Evolutionary conservation across 2,888 invertebrate genomes (phyloP), one percentile per base, ranked within the genome.

Genomic region (Polymixis flavicincta): DNA sequence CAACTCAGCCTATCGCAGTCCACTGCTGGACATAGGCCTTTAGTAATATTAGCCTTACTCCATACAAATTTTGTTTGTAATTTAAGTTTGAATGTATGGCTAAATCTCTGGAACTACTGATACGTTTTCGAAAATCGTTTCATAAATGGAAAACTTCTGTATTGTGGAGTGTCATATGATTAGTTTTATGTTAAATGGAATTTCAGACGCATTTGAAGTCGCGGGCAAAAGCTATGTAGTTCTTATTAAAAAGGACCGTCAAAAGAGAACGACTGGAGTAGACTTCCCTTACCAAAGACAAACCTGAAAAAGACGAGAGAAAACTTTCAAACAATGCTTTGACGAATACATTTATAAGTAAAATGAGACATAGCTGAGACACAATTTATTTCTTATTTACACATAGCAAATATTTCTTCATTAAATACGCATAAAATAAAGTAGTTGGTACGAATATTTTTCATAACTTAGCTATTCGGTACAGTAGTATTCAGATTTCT

Each of bases 401-500:
- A 32, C 13, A 54, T n/a, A 25, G 22, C 1, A 48, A 59, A 70
- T 57, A 70, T 42, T 66, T 69, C 8, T 60, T 80, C 25, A 60
- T 55, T 59, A 59, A 48, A 32, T 50, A 55, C 28, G 22, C 13
- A 55, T 14, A 57, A 60, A 66, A 25, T 73, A 25, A 52, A 48
- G n/a, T 54, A 37, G 32, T 52, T 32, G 28, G 11, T 32, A 7
- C 19, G n/a, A 32, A 7, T 0, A 64, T 63, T 74, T 78, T 73
- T 73, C 61, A 73, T 67, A 82, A 63, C 57, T 54, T n/a, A 60
- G 14, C 45, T 25, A 50, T 55, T 74, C 52, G 73, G 55, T 75
- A 50, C n/a, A 70, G 32, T 75, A 45, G 60, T 54, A 65, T 74
- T 65, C 48, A 64, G 37, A 80, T 86, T 84, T 78, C 75, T 69